Evolutionary conservation across 2,888 invertebrate species (phyloP).

Genomic region (Cryptosula pallasiana): DNA sequence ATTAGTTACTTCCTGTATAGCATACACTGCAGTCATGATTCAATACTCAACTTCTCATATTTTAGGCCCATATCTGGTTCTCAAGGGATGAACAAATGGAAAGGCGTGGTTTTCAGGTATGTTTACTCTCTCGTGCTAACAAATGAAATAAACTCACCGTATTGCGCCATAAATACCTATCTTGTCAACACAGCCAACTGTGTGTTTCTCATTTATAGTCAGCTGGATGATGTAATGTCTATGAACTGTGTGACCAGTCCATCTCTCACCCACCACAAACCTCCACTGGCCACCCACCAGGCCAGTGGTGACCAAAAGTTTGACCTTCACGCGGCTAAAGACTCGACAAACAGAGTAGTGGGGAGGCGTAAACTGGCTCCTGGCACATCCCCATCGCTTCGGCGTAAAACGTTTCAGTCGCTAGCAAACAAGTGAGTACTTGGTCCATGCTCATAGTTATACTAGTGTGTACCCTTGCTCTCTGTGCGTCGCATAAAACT

Average conservation of each 20-base stretch:
- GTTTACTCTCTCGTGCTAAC: too few species aligned
- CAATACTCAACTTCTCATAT: too few species aligned
- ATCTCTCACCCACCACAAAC: neutral
- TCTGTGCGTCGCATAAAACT: neutral
- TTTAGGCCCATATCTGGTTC: conserved; percentile 1
- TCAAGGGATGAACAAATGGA: conserved; percentile 16
- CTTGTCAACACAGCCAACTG: too few species aligned
- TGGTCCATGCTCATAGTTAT: too few species aligned
- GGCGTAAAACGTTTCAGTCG: conserved; percentile 15
- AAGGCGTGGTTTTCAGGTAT: neutral
- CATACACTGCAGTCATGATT: too few species aligned
- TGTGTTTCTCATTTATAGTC: neutral
- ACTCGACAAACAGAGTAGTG: neutral
- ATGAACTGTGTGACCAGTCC: neutral
- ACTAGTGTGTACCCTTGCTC: too few species aligned
- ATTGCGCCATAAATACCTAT: too few species aligned
- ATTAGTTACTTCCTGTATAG: too few species aligned
- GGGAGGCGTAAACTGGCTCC: conserved; percentile 16
- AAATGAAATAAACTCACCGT: too few species aligned
- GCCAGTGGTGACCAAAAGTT: conserved; percentile 14
- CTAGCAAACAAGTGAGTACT: neutral
- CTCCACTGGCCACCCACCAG: neutral
- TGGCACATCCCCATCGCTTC: conserved; percentile 2
- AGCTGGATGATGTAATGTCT: neutral
- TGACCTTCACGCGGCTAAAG: neutral